Evolutionary conservation across 1,140 invertebrate genomes (phyloP), one percentile per base, ranked within the genome.

Genomic region (Sweltsa coloradensis): DNA sequence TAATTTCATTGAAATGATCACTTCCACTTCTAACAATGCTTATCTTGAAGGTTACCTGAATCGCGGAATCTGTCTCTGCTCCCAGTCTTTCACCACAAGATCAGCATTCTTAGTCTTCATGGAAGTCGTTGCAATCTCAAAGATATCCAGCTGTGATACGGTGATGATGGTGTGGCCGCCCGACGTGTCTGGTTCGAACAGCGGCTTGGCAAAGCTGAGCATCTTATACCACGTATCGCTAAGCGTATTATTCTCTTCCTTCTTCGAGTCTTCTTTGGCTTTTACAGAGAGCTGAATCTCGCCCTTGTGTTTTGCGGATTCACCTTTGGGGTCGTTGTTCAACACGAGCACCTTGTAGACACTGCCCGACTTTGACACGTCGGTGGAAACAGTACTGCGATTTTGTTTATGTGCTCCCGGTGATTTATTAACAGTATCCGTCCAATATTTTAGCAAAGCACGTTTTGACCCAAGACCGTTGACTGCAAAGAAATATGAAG

Each of bases 51-150:
- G 22, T 49, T 58, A 77, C 74, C 63, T 76, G 54, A 82, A 89
- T 60, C 85, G 67, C 9, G 79, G 75, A 50, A 84, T 76, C 61
- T 89, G 77, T 47, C 85, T 63, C 54, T 85, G 83, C 18, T 85
- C 81, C 70, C 83, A 83, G 60, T 92, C 86, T 34, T 75, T 69
- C 6, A 87, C 67, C 16, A 92, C 74, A 5, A 78, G 69, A 53
- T 72, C 75, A 18, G 65, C 72, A 62, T 89, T 83, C 51, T 48
- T 58, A 76, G 78, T 63, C 63, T 73, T 81, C 46, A 73, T 67
- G 29, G 49, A 66, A 51, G 61, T 74, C 54, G 67, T 81, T 49
- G 73, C 82, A 52, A 82, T 78, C 53, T 73, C 69, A 7, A 72
- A 55, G 46, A 86, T 75, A 57, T 77, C 70, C 5, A 57, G 52